Evolutionary conservation across 2,113 vertebrate species (phyloP).

Genomic region (Larimichthys crocea): DNA sequence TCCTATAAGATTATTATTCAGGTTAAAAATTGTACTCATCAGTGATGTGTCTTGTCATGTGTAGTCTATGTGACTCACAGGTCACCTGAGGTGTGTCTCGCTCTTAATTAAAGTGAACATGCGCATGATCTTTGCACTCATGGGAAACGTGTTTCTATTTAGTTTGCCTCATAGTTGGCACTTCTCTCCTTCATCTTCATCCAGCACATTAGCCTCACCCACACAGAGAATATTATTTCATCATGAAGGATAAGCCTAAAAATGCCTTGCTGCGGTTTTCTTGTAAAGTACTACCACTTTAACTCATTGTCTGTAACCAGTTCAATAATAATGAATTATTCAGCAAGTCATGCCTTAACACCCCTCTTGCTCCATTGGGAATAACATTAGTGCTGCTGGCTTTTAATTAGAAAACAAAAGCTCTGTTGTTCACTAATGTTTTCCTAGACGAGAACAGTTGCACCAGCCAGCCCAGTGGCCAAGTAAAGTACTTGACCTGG

Average conservation of each 20-base stretch:
- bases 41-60: neutral
- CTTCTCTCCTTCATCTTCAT: neutral
- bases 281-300: neutral
- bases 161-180: neutral
- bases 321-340: conserved; percentile 19
- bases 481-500: conserved; percentile 39
- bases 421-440: conserved; percentile 1
- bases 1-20: neutral
- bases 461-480: neutral
- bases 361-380: conserved; percentile 16
- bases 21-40: neutral
- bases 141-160: conserved; percentile 13
- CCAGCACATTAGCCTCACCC: neutral
- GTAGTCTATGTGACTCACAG: neutral
- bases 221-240: neutral
- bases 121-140: conserved; percentile 48
- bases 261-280: neutral
- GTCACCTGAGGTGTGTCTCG: conserved; percentile 13
- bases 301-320: conserved; percentile 3
- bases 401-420: conserved; percentile 52
- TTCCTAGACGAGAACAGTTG: conserved; percentile 6
- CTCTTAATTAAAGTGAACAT: neutral
- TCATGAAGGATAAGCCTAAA: neutral
- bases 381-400: conserved; percentile 18
- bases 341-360: conserved; percentile 9